A percentile compares a stretch with the other conserved stretches of the same genome.
Conservation (phyloP, 2,888 invertebrate genomes). For the Salticus scenicus region DNA sequence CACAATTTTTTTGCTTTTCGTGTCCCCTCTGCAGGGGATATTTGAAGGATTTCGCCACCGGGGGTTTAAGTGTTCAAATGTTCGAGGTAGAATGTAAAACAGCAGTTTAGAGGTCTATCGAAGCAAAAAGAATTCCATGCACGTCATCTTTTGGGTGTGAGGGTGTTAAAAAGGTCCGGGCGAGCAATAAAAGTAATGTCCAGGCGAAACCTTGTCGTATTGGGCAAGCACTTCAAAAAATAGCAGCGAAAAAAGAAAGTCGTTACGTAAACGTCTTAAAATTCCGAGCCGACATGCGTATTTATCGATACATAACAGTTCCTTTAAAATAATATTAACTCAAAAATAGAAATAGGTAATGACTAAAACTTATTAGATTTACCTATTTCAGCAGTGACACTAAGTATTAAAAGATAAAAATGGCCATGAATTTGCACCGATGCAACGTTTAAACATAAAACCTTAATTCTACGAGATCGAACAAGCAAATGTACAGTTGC, state of each 20-base stretch:
- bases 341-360: too few species aligned
- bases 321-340: too few species aligned
- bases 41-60: conserved; percentile 36
- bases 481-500: too few species aligned
- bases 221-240: neutral
- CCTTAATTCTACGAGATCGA: too few species aligned
- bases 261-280: too few species aligned
- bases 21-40: neutral
- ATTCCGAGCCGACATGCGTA: too few species aligned
- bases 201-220: neutral
- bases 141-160: neutral
- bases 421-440: too few species aligned
- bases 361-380: too few species aligned
- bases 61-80: conserved; percentile 38
- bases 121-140: neutral
- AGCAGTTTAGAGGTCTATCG: conserved; percentile 19
- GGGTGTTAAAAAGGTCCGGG: conserved; percentile 4
- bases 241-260: neutral
- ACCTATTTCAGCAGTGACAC: too few species aligned
- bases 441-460: too few species aligned
- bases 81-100: conserved; percentile 25
- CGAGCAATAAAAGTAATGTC: conserved; percentile 9
- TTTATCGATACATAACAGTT: too few species aligned
- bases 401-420: too few species aligned
- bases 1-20: neutral